Evolutionary conservation across 2,113 vertebrate genomes (phyloP).

Genomic region (Equus quagga): DNA sequence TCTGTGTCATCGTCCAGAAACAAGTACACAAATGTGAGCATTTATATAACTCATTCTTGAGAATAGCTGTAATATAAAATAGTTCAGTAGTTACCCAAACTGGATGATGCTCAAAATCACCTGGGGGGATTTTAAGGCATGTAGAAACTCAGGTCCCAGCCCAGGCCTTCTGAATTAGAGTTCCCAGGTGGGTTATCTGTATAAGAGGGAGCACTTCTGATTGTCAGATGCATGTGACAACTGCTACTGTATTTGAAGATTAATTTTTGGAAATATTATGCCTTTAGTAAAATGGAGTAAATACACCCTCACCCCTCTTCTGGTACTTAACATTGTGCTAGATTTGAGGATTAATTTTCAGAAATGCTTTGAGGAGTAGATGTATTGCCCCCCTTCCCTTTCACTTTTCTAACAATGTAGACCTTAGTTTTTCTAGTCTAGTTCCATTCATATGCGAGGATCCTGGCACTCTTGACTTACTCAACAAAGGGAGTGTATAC

Average conservation of each 20-base stretch:
- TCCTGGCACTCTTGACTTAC: neutral
- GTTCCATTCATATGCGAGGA: neutral
- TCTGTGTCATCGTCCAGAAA: neutral
- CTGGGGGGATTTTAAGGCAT: neutral
- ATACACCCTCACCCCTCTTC: neutral
- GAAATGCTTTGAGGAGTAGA: neutral
- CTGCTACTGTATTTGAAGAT: neutral
- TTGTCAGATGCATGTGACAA: neutral
- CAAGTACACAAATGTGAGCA: neutral
- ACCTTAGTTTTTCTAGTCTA: neutral
- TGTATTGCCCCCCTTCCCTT: neutral
- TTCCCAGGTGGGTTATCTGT: neutral
- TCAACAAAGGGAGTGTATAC: neutral
- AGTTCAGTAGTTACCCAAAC: neutral
- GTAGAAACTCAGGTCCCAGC: neutral
- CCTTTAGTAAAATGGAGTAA: neutral
- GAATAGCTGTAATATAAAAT: neutral
- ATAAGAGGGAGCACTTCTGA: neutral
- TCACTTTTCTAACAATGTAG: neutral
- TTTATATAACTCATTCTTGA: neutral
- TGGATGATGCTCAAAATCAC: neutral
- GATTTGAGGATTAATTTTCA: constrained; percentile 8
- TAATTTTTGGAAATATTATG: neutral
- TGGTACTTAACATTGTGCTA: neutral
- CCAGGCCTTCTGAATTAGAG: neutral